Conservation (phyloP, 2,888 invertebrate species). For the Seira musarum region DNA sequence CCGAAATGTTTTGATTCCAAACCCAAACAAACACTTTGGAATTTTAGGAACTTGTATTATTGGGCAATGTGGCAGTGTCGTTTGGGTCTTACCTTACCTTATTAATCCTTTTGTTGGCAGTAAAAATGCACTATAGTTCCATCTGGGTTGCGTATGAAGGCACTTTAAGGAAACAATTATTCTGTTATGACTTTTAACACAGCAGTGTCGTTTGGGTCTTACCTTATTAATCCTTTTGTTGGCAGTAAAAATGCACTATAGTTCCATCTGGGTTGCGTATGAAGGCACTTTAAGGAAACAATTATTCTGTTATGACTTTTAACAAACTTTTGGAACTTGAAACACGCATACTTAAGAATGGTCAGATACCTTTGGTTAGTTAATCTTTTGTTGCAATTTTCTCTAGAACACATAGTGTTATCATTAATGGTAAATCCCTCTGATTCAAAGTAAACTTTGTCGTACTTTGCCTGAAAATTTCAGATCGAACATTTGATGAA, state of each 20-base stretch:
- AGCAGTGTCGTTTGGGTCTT: no score
- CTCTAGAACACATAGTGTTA: conserved; percentile 83
- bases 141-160: conserved; percentile 92
- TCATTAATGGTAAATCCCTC: conserved; percentile 89
- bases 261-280: conserved; percentile 93
- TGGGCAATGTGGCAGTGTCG: no score
- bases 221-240: conserved; percentile 71
- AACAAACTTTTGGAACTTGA: neutral
- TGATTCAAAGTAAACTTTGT: conserved; percentile 85
- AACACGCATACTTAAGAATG: no score
- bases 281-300: conserved; percentile 81
- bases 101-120: conserved; percentile 76
- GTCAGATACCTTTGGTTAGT: conserved; percentile 86
- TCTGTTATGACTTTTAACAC: no score
- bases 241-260: conserved; percentile 94
- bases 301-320: neutral
- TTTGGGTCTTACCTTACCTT: no score
- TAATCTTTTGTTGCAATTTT: conserved; percentile 92
- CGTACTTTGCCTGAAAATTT: conserved; percentile 79
- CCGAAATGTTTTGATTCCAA: no score
- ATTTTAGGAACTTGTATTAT: no score
- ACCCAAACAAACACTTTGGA: no score
- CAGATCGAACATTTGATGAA: conserved; percentile 4
- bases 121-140: conserved; percentile 95
- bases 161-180: conserved; percentile 75